Base-by-base conservation (phyloP, 2,113 vertebrate species). In the Otis tarda region DNA sequence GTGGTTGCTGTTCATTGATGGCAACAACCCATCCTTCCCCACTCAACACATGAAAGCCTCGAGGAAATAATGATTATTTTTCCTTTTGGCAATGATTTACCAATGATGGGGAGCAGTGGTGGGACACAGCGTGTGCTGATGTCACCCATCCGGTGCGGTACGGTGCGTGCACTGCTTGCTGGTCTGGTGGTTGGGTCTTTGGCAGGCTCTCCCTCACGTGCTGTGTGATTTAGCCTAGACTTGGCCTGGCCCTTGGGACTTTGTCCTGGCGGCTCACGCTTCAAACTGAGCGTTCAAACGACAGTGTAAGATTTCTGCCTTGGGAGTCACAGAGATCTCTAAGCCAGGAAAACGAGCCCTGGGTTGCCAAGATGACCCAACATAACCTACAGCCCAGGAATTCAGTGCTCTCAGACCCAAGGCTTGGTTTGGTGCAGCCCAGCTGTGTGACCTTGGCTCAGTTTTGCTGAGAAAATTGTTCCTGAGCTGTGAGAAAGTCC, bases 361-460 rank as follows among this genome's bases (percentile, higher is more conserved):
- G 56, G 21, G 25, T 71, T 95, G 95, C 94, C 94, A 96, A 53
- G 87, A 82, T 96, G 94, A 96, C 95, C 96, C 93, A 70, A 4
- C 0, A 56, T 95, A 83, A 94, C 93, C 96, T 59, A 7, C 50
- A 80, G 76, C 25, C 68, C 79, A 80, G 91, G 55, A 88, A 59
- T 22, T 89, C 19, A 17, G 45, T 43, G 21, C 20, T 37, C 37
- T 37, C 49, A 56, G 92, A 76, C 67, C 75, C 60, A 27, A n/a
- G 65, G 61, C 82, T 41, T 68, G 83, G n/a, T 50, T 67, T 73
- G 64, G 95, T 71, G 89, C 64, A 83, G 93, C 86, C 35, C 94
- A 97, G 93, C 95, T 96, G 96, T 12, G 86, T 83, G 86, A 92
- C 83, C 94, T 95, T 93, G 95, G 96, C 93, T 87, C 37, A 6